Base-by-base conservation (phyloP, 2,888 invertebrate genomes). In the Creontiades dilutus region DNA sequence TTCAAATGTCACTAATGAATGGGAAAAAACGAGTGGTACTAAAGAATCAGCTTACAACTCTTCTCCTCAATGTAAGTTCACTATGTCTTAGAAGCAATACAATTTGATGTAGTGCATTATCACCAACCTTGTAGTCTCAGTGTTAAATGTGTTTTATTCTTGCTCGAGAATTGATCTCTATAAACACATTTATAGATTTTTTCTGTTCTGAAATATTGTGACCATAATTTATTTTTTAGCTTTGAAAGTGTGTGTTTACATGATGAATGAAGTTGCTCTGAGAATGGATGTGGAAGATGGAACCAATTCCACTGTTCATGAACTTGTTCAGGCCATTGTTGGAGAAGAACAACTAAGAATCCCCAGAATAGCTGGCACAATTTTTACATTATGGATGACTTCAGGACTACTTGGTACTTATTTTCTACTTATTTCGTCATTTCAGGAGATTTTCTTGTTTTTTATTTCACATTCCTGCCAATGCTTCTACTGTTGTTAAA, bases 361-460 rank as follows among this genome's bases (percentile, higher is more conserved):
- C 91, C 96, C 95, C 23, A 95, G 95, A 92, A 94, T 95, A 0
- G 97, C 97, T n/a, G 95, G 96, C 88, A 96, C 96, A 93, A 95
- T 98, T 11, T 99, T 99, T 93, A 96, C 98, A 0, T 94, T 99
- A 91, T 99, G 99, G 99, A 97, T 99, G 95, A 96, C 97, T 92
- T 99, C 98, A 92, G 96, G 97, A 1, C 95, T 98, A 90, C 94
- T 99, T 93, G 97, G 97, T 97, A 93, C 11, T 52, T 52, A 14
- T 52, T 52, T 12, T 7, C 48, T 48, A 48, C 48, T 11, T 48
- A 48, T 48, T 48, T 48, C 13, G n/a, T n/a, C n/a, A n/a, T n/a
- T n/a, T n/a, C n/a, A n/a, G n/a, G n/a, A n/a, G n/a, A n/a, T n/a
- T n/a, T n/a, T n/a, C n/a, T n/a, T n/a, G n/a, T n/a, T n/a, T n/a